Evolutionary conservation across 2,797 vertebrate genomes (phyloP).

Genomic region (Myotis findleyi): DNA sequence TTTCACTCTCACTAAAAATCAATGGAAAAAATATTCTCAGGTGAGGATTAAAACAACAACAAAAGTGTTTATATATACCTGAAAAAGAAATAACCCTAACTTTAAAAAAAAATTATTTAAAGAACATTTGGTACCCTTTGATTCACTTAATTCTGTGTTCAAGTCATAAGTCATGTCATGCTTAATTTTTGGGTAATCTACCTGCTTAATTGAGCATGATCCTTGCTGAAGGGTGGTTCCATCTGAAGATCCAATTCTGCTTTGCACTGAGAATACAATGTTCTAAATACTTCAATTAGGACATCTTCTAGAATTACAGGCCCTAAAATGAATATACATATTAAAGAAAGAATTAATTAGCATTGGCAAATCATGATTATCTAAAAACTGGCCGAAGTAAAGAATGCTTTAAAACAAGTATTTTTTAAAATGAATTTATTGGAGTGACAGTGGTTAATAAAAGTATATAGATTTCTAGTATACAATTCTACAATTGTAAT

Average conservation of each 20-base stretch:
- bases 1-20: too few species aligned
- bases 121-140: not conserved
- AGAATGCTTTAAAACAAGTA: not conserved
- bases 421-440: not conserved
- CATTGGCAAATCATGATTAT: constrained; percentile 31
- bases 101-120: not conserved
- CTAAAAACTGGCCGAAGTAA: not conserved
- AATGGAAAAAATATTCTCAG: too few species aligned
- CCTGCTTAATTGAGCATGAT: constrained; percentile 98
- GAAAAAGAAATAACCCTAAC: constrained; percentile 14
- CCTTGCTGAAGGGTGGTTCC: constrained; percentile 96
- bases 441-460: not conserved
- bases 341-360: constrained; percentile 23
- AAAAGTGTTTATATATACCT: not conserved
- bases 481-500: not conserved
- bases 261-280: constrained; percentile 95
- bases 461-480: not conserved
- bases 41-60: too few species aligned
- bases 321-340: constrained; percentile 87
- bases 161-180: not conserved
- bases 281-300: constrained; percentile 97
- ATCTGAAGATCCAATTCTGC: constrained; percentile 95
- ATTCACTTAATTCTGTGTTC: not conserved
- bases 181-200: constrained; percentile 76
- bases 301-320: constrained; percentile 98